Evolutionary conservation across 2,888 invertebrate species (phyloP), one percentile per base, ranked within the genome.

Genomic region (Lysandra bellargus): DNA sequence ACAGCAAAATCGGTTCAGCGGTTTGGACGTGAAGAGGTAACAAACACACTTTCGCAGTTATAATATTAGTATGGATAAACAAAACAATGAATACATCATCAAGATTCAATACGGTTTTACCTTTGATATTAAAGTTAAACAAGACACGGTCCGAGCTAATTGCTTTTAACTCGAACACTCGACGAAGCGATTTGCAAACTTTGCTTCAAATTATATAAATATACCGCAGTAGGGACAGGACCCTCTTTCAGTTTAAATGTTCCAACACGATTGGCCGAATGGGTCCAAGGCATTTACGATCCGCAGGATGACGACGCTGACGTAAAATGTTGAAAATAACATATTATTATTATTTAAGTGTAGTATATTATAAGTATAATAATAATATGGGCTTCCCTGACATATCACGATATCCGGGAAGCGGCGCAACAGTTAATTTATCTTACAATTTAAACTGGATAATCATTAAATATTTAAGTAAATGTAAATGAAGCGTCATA

Each of bases 131-230:
- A 80, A 83, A 83, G 78, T 82, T 80, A 82, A 82, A 82, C 81
- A 82, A 81, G 81, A 80, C 81, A 80, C 80, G 44, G 81, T 80
- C 81, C 74, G 49, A 78, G 79, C 82, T 83, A 83, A 83, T 83
- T 83, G 81, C 83, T 81, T 82, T 80, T 81, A 83, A 82, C 81
- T 83, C 79, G 79, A 76, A 82, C 80, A 80, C 81, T 81, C 78
- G 81, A 78, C 80, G 82, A 80, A 81, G 75, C 80, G 81, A 82
- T 81, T 82, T 73, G 77, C 30, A 49, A 80, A 83, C 79, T 81
- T 81, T 74, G 44, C 74, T 74, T 44, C 73, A 30, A 74, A 79
- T 76, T 76, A 33, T 69, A 69, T 69, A 14, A 23, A 61, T 23
- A 33, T 33, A 69, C 14, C 4, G 1, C 30, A 4, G 69, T 69